Conservation (phyloP, 2,113 vertebrate genomes). For the Seriola aureovittata region DNA sequence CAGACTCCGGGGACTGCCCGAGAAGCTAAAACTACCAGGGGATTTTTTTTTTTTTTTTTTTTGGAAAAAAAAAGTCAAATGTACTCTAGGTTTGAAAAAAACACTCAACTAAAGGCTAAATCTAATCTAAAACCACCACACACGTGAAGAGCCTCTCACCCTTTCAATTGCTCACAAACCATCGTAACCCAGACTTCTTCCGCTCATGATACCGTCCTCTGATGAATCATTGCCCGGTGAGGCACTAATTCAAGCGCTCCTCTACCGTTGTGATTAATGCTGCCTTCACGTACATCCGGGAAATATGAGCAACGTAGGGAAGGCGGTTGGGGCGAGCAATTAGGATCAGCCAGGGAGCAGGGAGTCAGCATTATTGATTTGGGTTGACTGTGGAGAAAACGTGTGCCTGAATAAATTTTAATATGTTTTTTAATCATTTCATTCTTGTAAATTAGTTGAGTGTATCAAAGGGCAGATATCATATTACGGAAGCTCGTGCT, state of each 20-base stretch:
- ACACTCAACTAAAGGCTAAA: slow-evolving; percentile 21
- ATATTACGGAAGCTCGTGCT: too few species aligned
- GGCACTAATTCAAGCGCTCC: not conserved
- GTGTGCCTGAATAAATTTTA: too few species aligned
- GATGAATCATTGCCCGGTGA: slow-evolving; percentile 4
- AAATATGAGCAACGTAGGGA: not conserved
- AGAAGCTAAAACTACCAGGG: slow-evolving; percentile 10
- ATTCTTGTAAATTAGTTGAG: too few species aligned
- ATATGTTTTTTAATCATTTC: too few species aligned
- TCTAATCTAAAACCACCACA: slow-evolving; percentile 57
- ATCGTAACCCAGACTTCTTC: slow-evolving; percentile 52
- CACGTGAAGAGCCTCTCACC: slow-evolving; percentile 51
- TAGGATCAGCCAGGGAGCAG: too few species aligned
- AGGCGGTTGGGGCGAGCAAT: too few species aligned
- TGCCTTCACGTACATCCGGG: slow-evolving; percentile 34
- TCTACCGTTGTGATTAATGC: slow-evolving; percentile 23
- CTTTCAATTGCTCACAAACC: slow-evolving; percentile 36
- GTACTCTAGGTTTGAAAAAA: not conserved
- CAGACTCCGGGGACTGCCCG: slow-evolving; percentile 5
- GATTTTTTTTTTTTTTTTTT: not conserved
- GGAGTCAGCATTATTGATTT: too few species aligned
- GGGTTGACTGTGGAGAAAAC: too few species aligned
- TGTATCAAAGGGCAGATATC: too few species aligned
- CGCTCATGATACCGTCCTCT: slow-evolving; percentile 32
- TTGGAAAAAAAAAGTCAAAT: not conserved